Conservation (phyloP, 2,797 vertebrate species). For the Mallotus villosus region DNA sequence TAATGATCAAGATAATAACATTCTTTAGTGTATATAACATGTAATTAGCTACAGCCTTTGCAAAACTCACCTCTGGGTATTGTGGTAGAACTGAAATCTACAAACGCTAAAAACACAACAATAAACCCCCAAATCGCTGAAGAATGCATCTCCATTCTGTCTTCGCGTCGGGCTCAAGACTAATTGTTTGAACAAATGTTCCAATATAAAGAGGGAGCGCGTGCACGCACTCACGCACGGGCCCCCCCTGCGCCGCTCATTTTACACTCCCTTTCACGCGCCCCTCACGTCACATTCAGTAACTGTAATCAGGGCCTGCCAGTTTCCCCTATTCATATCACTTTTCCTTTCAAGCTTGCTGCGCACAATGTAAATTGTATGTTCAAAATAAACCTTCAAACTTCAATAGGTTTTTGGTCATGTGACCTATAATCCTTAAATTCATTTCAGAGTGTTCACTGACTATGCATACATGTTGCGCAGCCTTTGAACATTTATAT, state of each 20-base stretch:
- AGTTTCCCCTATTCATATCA: no score
- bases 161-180: conserved; percentile 29
- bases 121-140: conserved; percentile 39
- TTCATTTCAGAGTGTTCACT: no score
- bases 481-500: no score
- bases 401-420: no score
- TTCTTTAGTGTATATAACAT: neutral
- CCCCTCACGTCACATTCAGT: neutral
- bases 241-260: conserved; percentile 48
- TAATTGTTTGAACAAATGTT: conserved; percentile 39
- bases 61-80: conserved; percentile 43
- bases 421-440: no score
- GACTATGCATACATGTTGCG: no score
- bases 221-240: conserved; percentile 7
- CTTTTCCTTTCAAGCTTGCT: no score
- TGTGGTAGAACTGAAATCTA: conserved; percentile 38
- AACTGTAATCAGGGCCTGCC: no score
- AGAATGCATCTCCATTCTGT: conserved; percentile 55
- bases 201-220: conserved; percentile 27
- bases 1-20: no score
- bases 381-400: no score
- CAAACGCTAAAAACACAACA: conserved; percentile 45
- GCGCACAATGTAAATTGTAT: no score
- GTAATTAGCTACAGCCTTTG: neutral
- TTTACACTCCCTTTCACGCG: conserved; percentile 14